Evolutionary conservation across 2,797 vertebrate genomes (phyloP), one percentile per base, ranked within the genome.

Genomic region (Enteromius radiatus): DNA sequence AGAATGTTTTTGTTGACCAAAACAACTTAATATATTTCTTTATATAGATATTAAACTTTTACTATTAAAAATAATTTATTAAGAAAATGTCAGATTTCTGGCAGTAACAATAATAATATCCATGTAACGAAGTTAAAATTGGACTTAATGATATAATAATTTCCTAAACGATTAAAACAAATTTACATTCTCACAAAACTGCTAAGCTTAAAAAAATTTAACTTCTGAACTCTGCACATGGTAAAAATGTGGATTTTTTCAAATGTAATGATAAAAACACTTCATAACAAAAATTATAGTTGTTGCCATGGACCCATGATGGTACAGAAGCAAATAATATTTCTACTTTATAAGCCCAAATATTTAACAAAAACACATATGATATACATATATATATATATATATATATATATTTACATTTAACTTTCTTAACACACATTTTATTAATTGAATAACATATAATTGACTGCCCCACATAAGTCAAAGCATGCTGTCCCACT

Each of bases 261-360:
- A 68, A 43, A 8, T 43, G n/a, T 68, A 2, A 23, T 43, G 12
- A 14, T 69, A 69, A 69, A 69, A 26, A 69, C 5, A 26, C 3
- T 43, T 23, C 12, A 26, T 43, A 67, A 41, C 64, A n/a, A n/a
- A 68, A 43, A 43, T 23, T 3, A 14, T 38, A 68, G 65, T 15
- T 0, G 21, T 0, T 11, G 4, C 10, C 9, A n/a, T 1, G 21
- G 15, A 19, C 4, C 3, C 19, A 5, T 67, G 19, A 38, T 5
- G 31, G 17, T 21, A 31, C 19, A 2, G 2, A 21, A n/a, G 21
- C 49, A 52, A 52, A 52, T 21, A 52, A 7, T 52, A 52, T 52
- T 21, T 52, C 0, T 52, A 19, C 49, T 19, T 7, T 52, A 52
- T 52, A 3, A 52, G 49, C 19, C 49, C 19, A 52, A 52, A 52